phyloP scores from a whole-genome alignment of 2,113 vertebrate species.

The Girardinichthys multiradiatus region DNA sequence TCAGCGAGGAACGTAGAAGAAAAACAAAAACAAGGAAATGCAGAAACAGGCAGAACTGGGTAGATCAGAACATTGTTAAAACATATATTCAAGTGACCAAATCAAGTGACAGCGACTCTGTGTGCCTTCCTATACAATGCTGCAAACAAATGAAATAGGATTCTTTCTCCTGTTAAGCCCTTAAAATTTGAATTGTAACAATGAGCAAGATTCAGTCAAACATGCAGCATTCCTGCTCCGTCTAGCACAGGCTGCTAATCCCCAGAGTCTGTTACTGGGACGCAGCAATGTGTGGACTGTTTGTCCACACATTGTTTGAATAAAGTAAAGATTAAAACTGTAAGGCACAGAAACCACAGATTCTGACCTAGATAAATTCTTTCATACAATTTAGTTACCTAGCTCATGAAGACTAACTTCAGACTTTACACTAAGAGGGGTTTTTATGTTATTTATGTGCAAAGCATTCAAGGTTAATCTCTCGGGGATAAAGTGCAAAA shows the following conservation, averaged over 20 bases:
- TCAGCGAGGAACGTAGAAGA: neutral
- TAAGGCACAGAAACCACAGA: slow-evolving; percentile 27
- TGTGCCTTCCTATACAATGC: neutral
- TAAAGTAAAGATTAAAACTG: slow-evolving; percentile 61
- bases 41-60: slow-evolving; percentile 27
- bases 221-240: slow-evolving; percentile 27
- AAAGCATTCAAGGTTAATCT: slow-evolving; percentile 8
- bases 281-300: slow-evolving; percentile 47
- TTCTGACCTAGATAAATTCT: slow-evolving; percentile 43
- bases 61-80: neutral
- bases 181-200: slow-evolving; percentile 14
- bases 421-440: neutral
- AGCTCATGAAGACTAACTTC: neutral
- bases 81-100: slow-evolving; percentile 13
- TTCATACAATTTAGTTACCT: neutral
- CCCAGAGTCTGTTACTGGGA: slow-evolving; percentile 62
- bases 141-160: neutral
- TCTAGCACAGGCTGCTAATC: slow-evolving; percentile 63
- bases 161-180: slow-evolving; percentile 1
- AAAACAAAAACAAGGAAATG: slow-evolving; percentile 23
- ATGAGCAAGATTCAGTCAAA: slow-evolving; percentile 24
- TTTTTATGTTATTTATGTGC: too few species aligned
- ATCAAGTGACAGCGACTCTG: neutral
- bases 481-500: slow-evolving; percentile 14
- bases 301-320: slow-evolving; percentile 41